Percentiles rank a stretch among this genome's conserved stretches.
phyloP scores from a whole-genome alignment of 2,797 vertebrate genomes.

The Oreortyx pictus region DNA sequence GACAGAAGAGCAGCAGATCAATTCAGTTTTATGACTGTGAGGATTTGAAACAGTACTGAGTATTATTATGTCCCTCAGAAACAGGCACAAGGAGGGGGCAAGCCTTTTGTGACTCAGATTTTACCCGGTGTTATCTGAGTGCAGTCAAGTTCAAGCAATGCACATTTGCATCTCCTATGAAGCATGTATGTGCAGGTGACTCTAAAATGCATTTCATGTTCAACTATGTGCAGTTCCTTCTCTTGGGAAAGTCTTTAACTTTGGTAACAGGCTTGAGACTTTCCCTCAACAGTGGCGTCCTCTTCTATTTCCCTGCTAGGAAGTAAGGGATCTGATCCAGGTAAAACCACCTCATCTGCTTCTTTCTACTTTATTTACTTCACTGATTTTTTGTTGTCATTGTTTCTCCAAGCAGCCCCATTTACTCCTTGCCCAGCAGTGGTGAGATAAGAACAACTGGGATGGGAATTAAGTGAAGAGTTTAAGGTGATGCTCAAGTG shows the following conservation, averaged over 20 bases:
- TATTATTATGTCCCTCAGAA: neutral
- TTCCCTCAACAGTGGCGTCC: neutral
- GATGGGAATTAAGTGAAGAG: neutral
- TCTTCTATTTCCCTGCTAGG: neutral
- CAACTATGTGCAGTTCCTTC: neutral
- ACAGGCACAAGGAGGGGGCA: accelerated
- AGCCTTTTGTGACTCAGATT: neutral
- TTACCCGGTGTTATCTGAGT: neutral
- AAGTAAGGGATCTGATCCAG: neutral
- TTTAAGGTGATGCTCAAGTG: neutral
- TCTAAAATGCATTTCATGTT: neutral
- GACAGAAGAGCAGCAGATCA: neutral
- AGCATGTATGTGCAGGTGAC: neutral
- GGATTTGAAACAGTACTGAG: neutral
- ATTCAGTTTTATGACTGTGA: neutral
- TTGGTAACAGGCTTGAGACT: neutral
- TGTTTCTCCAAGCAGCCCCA: neutral
- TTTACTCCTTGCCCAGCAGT: neutral
- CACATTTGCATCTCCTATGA: neutral
- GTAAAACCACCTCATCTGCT: neutral
- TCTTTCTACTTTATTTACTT: neutral
- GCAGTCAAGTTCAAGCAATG: neutral
- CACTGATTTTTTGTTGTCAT: neutral
- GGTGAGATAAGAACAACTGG: neutral
- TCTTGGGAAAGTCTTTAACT: neutral